phyloP scores from a whole-genome alignment of 2,113 vertebrate genomes.

The Ammodytes marinus region DNA sequence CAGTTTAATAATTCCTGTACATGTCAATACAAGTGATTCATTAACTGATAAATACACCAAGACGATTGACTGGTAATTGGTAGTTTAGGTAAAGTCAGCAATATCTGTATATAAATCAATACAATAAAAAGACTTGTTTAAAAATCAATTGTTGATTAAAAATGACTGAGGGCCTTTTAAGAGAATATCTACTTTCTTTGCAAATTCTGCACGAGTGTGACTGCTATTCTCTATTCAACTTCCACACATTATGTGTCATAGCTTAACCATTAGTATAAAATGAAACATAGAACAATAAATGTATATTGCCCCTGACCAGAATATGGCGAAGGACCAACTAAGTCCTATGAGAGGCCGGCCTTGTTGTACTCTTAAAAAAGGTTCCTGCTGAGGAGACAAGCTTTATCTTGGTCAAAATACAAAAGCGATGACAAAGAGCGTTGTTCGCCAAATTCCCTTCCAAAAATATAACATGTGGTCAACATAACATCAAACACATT shows the following conservation, averaged over 20 bases:
- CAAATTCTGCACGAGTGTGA: not conserved
- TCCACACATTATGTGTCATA: no score
- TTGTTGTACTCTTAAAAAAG: no score
- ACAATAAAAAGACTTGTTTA: no score
- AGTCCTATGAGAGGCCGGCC: not conserved
- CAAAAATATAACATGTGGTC: not conserved
- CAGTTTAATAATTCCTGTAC: conserved; percentile 93
- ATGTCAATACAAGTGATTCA: not conserved
- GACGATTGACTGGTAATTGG: not conserved
- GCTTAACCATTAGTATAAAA: not conserved
- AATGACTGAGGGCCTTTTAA: not conserved
- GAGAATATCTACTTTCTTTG: not conserved
- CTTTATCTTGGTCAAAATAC: not conserved
- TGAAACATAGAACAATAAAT: not conserved
- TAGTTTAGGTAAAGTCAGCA: not conserved
- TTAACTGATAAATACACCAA: not conserved
- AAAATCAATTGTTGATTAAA: not conserved
- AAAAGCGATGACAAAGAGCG: not conserved
- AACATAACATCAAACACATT: not conserved
- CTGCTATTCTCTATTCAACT: no score
- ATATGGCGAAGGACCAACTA: not conserved
- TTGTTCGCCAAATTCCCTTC: not conserved
- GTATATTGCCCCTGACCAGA: not conserved
- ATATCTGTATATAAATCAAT: not conserved
- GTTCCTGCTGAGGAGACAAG: not conserved